Base-by-base conservation (phyloP, 2,888 invertebrate species). In the Diplazon laetatorius region DNA sequence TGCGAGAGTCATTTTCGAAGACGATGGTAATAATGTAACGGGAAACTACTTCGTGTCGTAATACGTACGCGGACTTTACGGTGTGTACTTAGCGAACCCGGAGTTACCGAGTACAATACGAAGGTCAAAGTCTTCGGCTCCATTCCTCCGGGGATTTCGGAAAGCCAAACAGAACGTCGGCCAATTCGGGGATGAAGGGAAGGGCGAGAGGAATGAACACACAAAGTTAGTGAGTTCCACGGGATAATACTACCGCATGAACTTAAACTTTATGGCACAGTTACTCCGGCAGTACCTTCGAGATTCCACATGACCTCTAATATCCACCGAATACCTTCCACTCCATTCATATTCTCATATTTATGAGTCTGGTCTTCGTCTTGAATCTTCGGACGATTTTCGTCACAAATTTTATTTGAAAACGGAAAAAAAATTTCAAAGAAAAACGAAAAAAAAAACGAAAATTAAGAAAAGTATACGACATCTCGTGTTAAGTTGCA, bases 71-170 rank as follows among this genome's bases (percentile, higher is more conserved):
- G 10, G 50, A 65, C 50, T 22, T 35, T 35, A 14, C 30, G 6
- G 12, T 62, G 12, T 62, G 44, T 48, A 35, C 52, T 52, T 52
- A 52, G n/a, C 39, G 5, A 44, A 62, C 44, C n/a, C 8, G 16
- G 37, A 50, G 44, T 44, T 35, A 37, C 8, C 12, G 44, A 35
- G 30, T 16, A 63, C 44, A 63, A 44, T 62, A 25, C 63, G 46
- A 72, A 72, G 72, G 72, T 72, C 59, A 73, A 73, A 59, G 65
- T 73, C 57, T 72, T 35, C 63, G 63, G 55, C 50, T 59, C 57
- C 35, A 57, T 57, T 50, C 22, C 73, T 73, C 59, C 57, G 57
- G 59, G 73, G 73, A 73, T 66, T 66, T 65, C 30, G 14, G 9
- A 65, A 66, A 73, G 73, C 73, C 57, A 65, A 14, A 37, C 65